These are phyloP conservation scores for Halichoeres trimaculatus DNA, from an alignment of 2,113 vertebrate species.

Conservation along the genomic window DNA sequence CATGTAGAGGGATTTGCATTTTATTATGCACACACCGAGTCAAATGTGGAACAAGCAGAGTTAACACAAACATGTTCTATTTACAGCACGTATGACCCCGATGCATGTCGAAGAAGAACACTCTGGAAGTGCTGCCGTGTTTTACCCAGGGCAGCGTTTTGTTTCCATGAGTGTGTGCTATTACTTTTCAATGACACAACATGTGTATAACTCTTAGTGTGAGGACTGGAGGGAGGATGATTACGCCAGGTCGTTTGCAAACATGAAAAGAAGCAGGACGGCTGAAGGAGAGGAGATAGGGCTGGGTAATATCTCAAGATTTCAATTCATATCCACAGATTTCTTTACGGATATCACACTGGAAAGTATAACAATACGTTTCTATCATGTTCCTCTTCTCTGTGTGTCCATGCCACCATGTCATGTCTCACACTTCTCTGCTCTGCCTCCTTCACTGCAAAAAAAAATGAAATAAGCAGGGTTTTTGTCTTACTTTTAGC, in stretches of 20 bases:
- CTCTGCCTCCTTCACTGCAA: too few relatives aligned
- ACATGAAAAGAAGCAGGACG: background rate
- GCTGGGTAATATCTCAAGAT: too few relatives aligned
- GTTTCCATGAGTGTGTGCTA: background rate
- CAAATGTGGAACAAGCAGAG: constrained; percentile 1
- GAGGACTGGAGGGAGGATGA: background rate
- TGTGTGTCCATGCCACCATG: too few relatives aligned
- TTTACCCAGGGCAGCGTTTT: background rate
- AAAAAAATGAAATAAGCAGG: too few relatives aligned
- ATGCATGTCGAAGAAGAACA: background rate
- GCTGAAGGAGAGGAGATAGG: background rate
- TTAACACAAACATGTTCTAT: constrained; percentile 1
- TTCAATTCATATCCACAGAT: too few relatives aligned
- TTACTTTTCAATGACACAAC: background rate
- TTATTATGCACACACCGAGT: background rate
- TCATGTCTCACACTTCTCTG: too few relatives aligned
- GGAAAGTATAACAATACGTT: too few relatives aligned
- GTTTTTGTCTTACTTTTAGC: too few relatives aligned
- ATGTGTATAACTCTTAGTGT: background rate
- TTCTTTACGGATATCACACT: too few relatives aligned
- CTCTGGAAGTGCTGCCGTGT: background rate
- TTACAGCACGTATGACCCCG: background rate
- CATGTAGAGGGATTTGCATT: constrained; percentile 11
- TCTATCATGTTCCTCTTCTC: too few relatives aligned
- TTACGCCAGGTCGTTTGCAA: background rate